phyloP scores from a whole-genome alignment of 2,113 vertebrate genomes.

The Nestor notabilis region DNA sequence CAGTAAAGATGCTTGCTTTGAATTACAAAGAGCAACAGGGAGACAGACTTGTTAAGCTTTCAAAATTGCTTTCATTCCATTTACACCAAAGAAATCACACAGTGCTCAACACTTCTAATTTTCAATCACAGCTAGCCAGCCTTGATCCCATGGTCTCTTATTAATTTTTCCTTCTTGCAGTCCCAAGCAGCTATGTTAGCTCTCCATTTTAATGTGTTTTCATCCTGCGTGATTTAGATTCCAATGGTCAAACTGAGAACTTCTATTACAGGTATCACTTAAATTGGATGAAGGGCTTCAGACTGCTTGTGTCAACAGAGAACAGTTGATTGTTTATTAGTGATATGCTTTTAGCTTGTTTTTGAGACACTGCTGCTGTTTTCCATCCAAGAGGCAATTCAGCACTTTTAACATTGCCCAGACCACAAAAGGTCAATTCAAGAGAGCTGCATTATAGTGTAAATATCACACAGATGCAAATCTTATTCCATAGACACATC shows the following conservation, averaged over 20 bases:
- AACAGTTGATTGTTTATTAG: not conserved
- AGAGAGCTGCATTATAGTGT: not conserved
- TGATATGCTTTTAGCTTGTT: not conserved
- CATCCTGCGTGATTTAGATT: not conserved
- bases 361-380: not conserved
- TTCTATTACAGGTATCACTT: not conserved
- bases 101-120: conserved; percentile 32
- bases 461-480: not conserved
- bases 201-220: not conserved
- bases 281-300: not conserved
- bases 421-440: not conserved
- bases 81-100: conserved; percentile 34
- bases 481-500: not conserved
- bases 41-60: conserved; percentile 23
- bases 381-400: not conserved
- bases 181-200: not conserved
- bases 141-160: not conserved
- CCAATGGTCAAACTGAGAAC: not conserved
- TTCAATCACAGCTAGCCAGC: conserved; percentile 16
- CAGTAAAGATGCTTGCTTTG: not conserved
- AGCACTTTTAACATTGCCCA: not conserved
- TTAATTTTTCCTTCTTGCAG: not conserved
- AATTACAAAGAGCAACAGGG: conserved; percentile 30
- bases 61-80: conserved; percentile 35
- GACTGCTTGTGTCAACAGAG: not conserved